Conservation (phyloP, 2,797 vertebrate genomes). For the Pampus argenteus region DNA sequence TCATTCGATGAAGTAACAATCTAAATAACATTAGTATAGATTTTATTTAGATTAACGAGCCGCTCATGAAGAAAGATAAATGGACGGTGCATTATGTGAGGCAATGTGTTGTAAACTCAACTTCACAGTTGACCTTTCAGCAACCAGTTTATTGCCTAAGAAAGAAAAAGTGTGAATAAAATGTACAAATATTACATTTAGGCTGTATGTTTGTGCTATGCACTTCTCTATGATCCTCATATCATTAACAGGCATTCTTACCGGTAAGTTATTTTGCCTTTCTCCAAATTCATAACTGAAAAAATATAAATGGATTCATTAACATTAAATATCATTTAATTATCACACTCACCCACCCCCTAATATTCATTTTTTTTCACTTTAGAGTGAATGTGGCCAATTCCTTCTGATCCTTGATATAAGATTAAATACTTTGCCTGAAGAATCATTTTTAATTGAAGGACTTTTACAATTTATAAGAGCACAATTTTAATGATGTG, state of each 20-base stretch:
- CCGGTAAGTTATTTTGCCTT: background rate
- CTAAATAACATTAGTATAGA: slow-evolving; percentile 42
- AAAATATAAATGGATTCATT: background rate
- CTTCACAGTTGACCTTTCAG: slow-evolving; percentile 49
- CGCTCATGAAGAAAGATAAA: slow-evolving; percentile 59
- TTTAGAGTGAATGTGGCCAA: background rate
- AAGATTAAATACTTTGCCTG: background rate
- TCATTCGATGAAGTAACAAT: slow-evolving; percentile 41
- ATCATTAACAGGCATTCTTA: too few species aligned
- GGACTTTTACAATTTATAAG: too few species aligned
- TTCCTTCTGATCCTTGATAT: too few species aligned
- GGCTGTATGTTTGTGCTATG: too few species aligned
- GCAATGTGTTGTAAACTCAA: slow-evolving; percentile 19
- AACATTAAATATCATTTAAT: too few species aligned
- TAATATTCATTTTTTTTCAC: background rate
- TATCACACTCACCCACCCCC: background rate
- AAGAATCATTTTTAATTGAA: too few species aligned
- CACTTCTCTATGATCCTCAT: too few species aligned
- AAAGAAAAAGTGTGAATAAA: slow-evolving; percentile 25
- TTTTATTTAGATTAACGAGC: slow-evolving; percentile 65
- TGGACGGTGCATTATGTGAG: slow-evolving; percentile 37
- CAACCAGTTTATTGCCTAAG: slow-evolving; percentile 48
- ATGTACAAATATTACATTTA: background rate
- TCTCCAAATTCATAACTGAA: too few species aligned
- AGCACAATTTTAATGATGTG: background rate